Conservation (phyloP, 2,113 vertebrate genomes). For the Carollia perspicillata region DNA sequence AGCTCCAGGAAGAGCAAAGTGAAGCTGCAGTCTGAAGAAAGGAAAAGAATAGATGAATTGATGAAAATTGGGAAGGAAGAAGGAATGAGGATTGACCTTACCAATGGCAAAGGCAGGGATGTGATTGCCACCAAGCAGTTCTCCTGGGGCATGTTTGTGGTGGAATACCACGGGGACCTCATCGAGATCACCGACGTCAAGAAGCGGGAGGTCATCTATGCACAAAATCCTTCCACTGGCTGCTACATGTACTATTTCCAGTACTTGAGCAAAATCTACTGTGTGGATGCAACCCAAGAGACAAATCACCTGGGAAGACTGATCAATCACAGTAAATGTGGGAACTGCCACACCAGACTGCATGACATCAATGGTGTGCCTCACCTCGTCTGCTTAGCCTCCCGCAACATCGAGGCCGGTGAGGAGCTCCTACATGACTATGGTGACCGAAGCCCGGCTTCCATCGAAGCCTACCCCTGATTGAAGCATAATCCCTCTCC, state of each 20-base stretch:
- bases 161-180: conserved; percentile 98
- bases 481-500: conserved; percentile 83
- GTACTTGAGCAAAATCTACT: conserved; percentile 93
- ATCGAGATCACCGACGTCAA: conserved; percentile 91
- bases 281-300: conserved; percentile 95
- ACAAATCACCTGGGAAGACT: conserved; percentile 90
- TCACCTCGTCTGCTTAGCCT: conserved; percentile 94
- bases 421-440: conserved; percentile 97
- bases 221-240: conserved; percentile 91
- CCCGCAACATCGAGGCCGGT: conserved; percentile 88
- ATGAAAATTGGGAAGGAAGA: conserved; percentile 91
- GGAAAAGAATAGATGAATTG: conserved; percentile 88
- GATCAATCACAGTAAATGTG: conserved; percentile 96
- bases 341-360: conserved; percentile 95
- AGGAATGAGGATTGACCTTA: conserved; percentile 93
- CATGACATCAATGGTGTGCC: conserved; percentile 90
- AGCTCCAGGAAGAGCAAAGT: too few species aligned
- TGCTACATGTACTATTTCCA: conserved; percentile 99
- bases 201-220: conserved; percentile 88
- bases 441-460: conserved; percentile 92
- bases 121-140: conserved; percentile 91
- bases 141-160: conserved; percentile 94
- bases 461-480: conserved; percentile 93
- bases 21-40: conserved; percentile 88
- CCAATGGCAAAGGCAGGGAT: conserved; percentile 93